Evolutionary conservation across 2,888 invertebrate species (phyloP).

Genomic region (Caenorhabditis plicata): DNA sequence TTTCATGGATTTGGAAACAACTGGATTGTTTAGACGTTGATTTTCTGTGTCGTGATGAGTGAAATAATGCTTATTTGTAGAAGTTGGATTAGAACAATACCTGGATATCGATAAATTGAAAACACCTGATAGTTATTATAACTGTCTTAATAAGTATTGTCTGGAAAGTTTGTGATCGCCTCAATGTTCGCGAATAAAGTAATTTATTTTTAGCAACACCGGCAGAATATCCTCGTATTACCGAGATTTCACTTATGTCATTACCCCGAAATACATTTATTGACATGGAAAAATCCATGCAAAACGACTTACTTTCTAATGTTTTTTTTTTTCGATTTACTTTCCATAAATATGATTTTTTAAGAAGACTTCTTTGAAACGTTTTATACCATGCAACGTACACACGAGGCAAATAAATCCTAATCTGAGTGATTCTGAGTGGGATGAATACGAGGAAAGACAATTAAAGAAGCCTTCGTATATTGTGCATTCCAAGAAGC

Average conservation of each 20-base stretch:
- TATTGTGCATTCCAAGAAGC: slow-evolving; percentile 11
- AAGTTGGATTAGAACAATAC: too few species aligned
- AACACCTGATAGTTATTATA: slow-evolving; percentile 5
- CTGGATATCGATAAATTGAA: too few species aligned
- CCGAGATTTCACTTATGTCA: slow-evolving; percentile 56
- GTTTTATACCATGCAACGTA: slow-evolving; percentile 14
- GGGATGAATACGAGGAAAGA: slow-evolving; percentile 46
- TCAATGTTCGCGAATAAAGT: too few species aligned
- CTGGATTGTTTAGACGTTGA: slow-evolving; percentile 30
- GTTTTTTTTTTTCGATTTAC: too few species aligned
- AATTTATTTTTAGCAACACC: slow-evolving; percentile 21
- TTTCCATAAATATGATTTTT: too few species aligned
- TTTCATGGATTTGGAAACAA: slow-evolving; percentile 57
- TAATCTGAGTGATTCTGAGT: slow-evolving; percentile 37
- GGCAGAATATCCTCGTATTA: slow-evolving; percentile 40
- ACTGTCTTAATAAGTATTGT: slow-evolving; percentile 4
- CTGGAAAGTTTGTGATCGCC: slow-evolving; percentile 6
- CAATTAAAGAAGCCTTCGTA: background rate
- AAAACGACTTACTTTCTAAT: too few species aligned
- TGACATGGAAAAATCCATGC: slow-evolving; percentile 9
- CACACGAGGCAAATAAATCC: slow-evolving; percentile 52
- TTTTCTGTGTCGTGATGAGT: too few species aligned
- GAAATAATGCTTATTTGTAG: too few species aligned
- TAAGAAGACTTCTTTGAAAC: too few species aligned
- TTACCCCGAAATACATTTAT: slow-evolving; percentile 46